phyloP scores from a whole-genome alignment of 2,888 invertebrate species.

The Choreutis nemorana region DNA sequence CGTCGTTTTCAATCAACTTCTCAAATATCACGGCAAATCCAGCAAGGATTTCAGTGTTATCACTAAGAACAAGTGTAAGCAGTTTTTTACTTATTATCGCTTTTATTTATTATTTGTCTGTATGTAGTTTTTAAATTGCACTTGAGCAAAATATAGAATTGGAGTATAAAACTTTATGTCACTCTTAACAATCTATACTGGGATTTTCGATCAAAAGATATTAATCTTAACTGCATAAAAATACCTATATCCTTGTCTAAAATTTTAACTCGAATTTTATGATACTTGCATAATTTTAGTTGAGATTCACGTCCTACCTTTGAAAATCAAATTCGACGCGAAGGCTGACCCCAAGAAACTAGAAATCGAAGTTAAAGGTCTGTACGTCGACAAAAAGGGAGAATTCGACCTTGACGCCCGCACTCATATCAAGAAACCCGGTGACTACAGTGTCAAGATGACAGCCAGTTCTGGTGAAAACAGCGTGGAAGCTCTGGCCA shows the following conservation, averaged over 20 bases:
- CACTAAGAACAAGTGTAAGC: slow-evolving; percentile 58
- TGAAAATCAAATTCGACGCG: slow-evolving; percentile 62
- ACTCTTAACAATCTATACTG: too few relatives aligned
- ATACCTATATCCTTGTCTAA: too few relatives aligned
- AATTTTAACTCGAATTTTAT: too few relatives aligned
- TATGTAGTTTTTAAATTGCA: too few relatives aligned
- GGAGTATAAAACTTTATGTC: too few relatives aligned
- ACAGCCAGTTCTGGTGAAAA: slow-evolving; percentile 29
- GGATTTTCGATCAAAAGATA: too few relatives aligned
- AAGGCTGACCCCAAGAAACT: slow-evolving; percentile 65
- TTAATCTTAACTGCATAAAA: slow-evolving; percentile 1
- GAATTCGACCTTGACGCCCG: slow-evolving; percentile 68
- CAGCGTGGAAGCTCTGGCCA: slow-evolving; percentile 55
- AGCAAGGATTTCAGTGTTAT: slow-evolving; percentile 47
- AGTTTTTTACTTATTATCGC: too few relatives aligned
- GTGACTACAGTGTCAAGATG: slow-evolving; percentile 47
- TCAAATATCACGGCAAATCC: slow-evolving; percentile 36
- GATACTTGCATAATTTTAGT: too few relatives aligned
- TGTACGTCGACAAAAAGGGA: slow-evolving; percentile 67
- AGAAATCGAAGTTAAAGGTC: slow-evolving; percentile 62
- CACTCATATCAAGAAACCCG: slow-evolving; percentile 41
- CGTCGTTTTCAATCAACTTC: slow-evolving; percentile 51
- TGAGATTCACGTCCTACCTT: slow-evolving; percentile 57
- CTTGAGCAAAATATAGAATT: too few relatives aligned
- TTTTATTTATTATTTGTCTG: too few relatives aligned